Evolutionary conservation across 2,113 vertebrate species (phyloP), one percentile per base, ranked within the genome.

Genomic region (Gobio gobio): DNA sequence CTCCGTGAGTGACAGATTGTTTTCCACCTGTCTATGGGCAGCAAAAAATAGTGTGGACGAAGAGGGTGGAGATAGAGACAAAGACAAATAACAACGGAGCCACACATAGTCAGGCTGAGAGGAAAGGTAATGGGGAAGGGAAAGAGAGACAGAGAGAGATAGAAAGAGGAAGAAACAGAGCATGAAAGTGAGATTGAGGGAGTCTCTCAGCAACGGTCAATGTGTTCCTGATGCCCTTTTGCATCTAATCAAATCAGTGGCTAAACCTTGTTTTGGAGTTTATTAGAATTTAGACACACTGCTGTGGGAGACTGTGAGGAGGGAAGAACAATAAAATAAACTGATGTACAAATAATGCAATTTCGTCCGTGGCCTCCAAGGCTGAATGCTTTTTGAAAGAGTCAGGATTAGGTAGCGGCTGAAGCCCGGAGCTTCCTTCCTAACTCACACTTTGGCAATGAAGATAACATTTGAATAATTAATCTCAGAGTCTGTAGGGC

Each of bases 171-270:
- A 54, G 36, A 43, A 4, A 54, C n/a, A 61, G 84, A 85, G 87
- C 75, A n/a, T 87, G 87, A 90, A 86, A 76, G 13, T 33, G n/a
- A 72, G 78, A 75, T 68, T 88, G 66, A 63, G 74, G 82, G 68
- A 91, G 59, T 83, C 87, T 88, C 61, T 58, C 89, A 85, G 74
- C 90, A 89, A 92, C 54, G 90, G 92, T 93, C 91, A 93, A 82
- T 16, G 84, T 89, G 89, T 91, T 88, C 90, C 90, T 80, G 24
- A 91, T 92, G 90, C 89, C 91, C 82, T 90, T 80, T 88, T 76
- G 82, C 84, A 82, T 91, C 86, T 92, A 92, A 94, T 94, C 91
- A 90, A 90, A 92, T 94, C 88, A 90, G 85, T 83, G 83, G 77
- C 75, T 86, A 89, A 91, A 89, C 84, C 91, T 86, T 85, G 83